Conservation (phyloP, 2,113 vertebrate genomes). For the Centropus bengalensis region DNA sequence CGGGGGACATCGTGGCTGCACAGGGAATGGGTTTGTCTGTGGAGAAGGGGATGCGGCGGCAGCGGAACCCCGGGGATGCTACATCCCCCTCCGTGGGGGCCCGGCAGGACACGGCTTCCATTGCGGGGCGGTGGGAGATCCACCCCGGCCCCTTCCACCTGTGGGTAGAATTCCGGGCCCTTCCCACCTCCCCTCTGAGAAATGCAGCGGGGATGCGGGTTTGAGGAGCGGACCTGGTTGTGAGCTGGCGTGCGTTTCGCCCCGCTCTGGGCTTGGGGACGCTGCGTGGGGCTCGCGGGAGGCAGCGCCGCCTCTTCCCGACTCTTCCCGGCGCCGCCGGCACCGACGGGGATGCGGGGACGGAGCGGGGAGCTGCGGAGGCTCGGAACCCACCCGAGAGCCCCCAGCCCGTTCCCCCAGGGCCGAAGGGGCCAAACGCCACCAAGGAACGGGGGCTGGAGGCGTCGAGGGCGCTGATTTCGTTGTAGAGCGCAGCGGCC, state of each 20-base stretch:
- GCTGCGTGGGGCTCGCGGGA: accelerated
- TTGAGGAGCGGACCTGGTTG: neutral
- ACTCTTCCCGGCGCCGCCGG: neutral
- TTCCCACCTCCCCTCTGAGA: neutral
- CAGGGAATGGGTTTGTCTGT: neutral
- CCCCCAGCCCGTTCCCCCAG: neutral
- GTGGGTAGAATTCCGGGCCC: neutral
- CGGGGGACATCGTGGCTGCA: neutral
- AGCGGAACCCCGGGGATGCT: neutral
- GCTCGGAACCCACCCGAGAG: accelerated
- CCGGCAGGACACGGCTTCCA: neutral
- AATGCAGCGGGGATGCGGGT: accelerated
- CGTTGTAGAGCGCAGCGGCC: neutral
- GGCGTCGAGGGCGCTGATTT: neutral
- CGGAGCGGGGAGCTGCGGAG: neutral
- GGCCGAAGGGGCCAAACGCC: accelerated
- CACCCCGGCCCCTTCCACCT: neutral
- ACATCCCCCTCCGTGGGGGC: neutral
- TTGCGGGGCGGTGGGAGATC: neutral
- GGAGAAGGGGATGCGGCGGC: neutral
- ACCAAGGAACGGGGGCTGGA: neutral
- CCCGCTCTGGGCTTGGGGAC: neutral
- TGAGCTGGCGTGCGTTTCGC: accelerated
- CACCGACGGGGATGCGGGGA: neutral
- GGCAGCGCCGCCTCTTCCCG: neutral